Percentiles rank a stretch among this genome's conserved stretches.
phyloP scores from a whole-genome alignment of 2,113 vertebrate species.

The Corythornis cristatus region DNA sequence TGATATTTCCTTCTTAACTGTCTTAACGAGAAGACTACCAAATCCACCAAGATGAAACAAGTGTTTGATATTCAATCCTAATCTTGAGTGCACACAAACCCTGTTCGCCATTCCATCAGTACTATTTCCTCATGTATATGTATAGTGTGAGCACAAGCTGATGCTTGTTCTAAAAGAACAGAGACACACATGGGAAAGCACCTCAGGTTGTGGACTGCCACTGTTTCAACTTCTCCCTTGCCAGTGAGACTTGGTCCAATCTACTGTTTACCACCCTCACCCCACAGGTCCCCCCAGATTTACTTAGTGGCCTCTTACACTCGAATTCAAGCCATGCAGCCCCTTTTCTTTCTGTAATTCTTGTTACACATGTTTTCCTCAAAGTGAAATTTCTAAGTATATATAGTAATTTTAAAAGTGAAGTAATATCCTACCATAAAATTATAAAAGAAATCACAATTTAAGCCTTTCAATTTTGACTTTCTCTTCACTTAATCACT shows the following conservation, averaged over 20 bases:
- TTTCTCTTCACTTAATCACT: neutral
- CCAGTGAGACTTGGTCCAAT: neutral
- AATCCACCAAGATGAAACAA: neutral
- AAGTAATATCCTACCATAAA: neutral
- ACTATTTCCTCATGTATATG: neutral
- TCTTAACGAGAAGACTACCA: neutral
- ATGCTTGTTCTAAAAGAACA: neutral
- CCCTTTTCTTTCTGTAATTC: neutral
- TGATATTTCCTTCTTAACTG: neutral
- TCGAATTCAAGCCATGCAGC: neutral
- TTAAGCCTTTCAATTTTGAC: neutral
- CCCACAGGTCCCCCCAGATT: neutral
- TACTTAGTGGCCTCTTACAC: neutral
- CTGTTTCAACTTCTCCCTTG: neutral
- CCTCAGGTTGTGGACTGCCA: neutral
- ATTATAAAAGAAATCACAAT: neutral
- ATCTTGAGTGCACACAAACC: neutral
- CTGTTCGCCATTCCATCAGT: neutral
- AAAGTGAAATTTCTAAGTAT: neutral
- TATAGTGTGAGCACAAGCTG: neutral
- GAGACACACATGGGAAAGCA: neutral
- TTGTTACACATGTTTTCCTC: neutral
- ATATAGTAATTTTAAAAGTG: neutral
- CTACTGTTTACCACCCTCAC: neutral
- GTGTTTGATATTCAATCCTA: neutral